Evolutionary conservation across 2,797 vertebrate species (phyloP).

Genomic region (Pseudocheirus occidentalis): DNA sequence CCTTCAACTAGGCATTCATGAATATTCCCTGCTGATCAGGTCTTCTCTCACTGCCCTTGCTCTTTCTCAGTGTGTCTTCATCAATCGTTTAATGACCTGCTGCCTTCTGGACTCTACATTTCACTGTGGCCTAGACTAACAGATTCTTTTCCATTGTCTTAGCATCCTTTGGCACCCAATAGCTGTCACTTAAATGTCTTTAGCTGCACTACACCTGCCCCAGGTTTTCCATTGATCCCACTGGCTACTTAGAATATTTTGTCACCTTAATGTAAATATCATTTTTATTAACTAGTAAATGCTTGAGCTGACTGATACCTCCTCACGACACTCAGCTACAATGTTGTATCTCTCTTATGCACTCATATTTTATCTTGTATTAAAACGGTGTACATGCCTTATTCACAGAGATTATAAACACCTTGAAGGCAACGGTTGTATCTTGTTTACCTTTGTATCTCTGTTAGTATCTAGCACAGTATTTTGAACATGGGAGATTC

Average conservation of each 20-base stretch:
- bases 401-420: background rate
- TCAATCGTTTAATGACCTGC: background rate
- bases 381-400: background rate
- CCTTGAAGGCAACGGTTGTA: background rate
- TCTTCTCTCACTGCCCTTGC: background rate
- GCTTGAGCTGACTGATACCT: background rate
- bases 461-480: background rate
- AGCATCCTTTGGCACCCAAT: background rate
- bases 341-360: background rate
- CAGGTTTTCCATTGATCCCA: background rate
- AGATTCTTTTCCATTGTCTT: background rate
- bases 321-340: background rate
- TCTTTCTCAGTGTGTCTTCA: background rate
- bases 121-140: background rate
- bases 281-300: background rate
- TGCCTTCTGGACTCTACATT: background rate
- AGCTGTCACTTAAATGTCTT: background rate
- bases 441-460: background rate
- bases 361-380: background rate
- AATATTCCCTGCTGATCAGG: background rate
- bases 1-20: background rate
- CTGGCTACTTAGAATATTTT: background rate
- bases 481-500: background rate
- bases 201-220: background rate
- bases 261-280: background rate